Percentiles rank a stretch among this genome's conserved stretches.
Conservation (phyloP, 2,888 invertebrate genomes). For the Patella depressa region DNA sequence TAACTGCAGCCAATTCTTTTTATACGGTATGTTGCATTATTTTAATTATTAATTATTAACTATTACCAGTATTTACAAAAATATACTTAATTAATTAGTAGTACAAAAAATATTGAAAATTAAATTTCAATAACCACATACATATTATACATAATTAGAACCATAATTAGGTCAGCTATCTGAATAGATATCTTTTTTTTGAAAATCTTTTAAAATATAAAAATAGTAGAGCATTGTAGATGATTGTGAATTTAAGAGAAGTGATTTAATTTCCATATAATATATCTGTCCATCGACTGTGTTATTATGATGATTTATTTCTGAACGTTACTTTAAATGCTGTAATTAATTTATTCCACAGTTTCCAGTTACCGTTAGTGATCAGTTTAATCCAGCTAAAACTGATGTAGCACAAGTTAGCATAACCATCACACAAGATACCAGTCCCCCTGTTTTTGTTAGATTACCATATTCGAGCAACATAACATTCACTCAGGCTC, state of each 20-base stretch:
- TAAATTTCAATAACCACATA: too few species aligned
- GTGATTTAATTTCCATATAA: too few species aligned
- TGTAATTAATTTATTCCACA: conserved; percentile 19
- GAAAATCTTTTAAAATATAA: too few species aligned
- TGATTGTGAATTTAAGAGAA: neutral
- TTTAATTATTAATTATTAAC: neutral
- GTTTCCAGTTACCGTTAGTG: conserved; percentile 38
- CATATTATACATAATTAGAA: too few species aligned
- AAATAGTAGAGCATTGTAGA: neutral
- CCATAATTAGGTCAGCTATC: too few species aligned
- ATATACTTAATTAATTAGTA: neutral
- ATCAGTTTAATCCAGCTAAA: conserved; percentile 33
- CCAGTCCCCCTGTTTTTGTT: conserved; percentile 27
- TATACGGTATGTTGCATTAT: neutral
- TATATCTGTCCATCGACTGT: too few species aligned
- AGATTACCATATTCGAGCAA: conserved; percentile 36
- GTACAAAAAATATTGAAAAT: neutral
- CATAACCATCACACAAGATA: conserved; percentile 32
- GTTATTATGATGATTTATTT: too few species aligned
- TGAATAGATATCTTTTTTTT: neutral
- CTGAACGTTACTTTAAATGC: too few species aligned
- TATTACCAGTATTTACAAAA: neutral
- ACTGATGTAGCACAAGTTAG: conserved; percentile 27
- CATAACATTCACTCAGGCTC: conserved; percentile 46
- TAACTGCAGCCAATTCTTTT: conserved; percentile 18